Evolutionary conservation across 92 coral and sea anemone species (phyloP), one percentile per base, ranked within the genome.

Genomic region (Heteractis magnifica): DNA sequence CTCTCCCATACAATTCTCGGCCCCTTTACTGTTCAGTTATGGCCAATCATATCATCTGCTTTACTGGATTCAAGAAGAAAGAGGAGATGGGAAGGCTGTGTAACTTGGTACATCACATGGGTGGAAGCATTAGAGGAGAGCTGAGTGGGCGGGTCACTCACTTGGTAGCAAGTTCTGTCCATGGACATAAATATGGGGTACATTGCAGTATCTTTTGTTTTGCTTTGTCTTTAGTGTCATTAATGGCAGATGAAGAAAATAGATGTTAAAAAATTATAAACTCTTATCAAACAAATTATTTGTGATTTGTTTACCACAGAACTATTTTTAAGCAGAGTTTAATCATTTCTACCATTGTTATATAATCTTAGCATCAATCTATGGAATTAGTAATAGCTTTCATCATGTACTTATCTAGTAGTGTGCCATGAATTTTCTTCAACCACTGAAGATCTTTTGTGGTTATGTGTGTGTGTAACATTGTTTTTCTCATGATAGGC

Each of bases 131-230:
- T 64, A 87, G 99, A 52, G 82, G 94, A 55, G 99, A 97, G 51
- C 91, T 94, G 41, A 94, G 93, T 89, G 96, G 98, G 18, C 92
- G 94, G 53, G 98, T 94, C 65, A 94, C 99, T 10, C 99, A 96
- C 52, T 94, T 96, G 59, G 99, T 96, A 48, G 99, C 99, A 16
- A 87, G 88, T 75, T 90, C 98, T 53, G 95, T 94, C 8, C 94
- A 90, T 85, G 99, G 98, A 48, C 93, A 94, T 80, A 96, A 96
- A 80, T 96, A 96, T 84, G 89, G 98, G 91, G 99, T 96, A 91
- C 49, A 89, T 75, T 51, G 0, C 10, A 65, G 44, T 34, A 34
- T 34, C 44, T 34, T 34, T n/a, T n/a, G 18, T n/a, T 34, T 55
- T 79, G 0, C 3, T 0, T 44, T 77, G 65, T 77, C 10, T 8